Conservation (phyloP, 2,888 invertebrate genomes). For the Lasioglossum oenotherae region DNA sequence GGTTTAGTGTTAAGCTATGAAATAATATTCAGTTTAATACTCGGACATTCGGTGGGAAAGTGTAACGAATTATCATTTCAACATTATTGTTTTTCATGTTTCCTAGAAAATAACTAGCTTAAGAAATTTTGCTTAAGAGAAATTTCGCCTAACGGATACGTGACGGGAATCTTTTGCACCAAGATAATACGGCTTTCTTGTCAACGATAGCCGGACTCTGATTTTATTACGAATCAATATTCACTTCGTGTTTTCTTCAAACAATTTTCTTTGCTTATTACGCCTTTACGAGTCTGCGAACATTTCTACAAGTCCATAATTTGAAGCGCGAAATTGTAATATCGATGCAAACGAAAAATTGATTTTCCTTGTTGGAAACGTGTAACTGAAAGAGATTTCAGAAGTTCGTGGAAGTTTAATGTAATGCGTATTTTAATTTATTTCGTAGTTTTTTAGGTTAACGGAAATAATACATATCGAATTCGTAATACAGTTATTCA, state of each 20-base stretch:
- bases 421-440: background rate
- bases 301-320: background rate
- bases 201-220: slow-evolving; percentile 2
- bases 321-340: background rate
- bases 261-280: slow-evolving; percentile 1
- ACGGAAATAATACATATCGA: background rate
- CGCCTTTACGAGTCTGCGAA: background rate
- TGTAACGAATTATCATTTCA: background rate
- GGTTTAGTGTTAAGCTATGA: background rate
- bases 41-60: background rate
- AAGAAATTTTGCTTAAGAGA: background rate
- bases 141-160: slow-evolving; percentile 1
- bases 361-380: background rate
- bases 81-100: background rate
- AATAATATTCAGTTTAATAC: background rate
- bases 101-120: background rate
- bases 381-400: background rate
- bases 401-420: background rate
- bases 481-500: background rate
- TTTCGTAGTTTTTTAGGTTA: background rate
- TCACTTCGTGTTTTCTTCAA: background rate
- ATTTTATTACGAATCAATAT: background rate
- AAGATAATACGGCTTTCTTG: background rate
- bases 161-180: background rate
- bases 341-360: background rate